These are phyloP conservation scores for Heliconius hewitsoni DNA, from an alignment of 1,140 invertebrate genomes.

Conservation along the genomic window DNA sequence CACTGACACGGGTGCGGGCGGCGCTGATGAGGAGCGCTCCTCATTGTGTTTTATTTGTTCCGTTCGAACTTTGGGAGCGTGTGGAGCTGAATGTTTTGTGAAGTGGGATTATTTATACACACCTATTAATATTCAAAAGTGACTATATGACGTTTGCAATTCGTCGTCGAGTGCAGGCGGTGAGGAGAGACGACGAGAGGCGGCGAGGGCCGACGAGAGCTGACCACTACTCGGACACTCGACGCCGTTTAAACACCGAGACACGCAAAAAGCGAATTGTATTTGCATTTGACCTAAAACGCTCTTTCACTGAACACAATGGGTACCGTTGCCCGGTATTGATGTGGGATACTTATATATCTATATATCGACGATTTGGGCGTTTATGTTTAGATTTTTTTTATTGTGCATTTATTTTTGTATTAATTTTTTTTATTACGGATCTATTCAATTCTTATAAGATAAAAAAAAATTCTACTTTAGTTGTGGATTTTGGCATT, in stretches of 20 bases:
- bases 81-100: constrained; percentile 54
- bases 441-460: no score
- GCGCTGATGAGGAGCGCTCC: constrained; percentile 1
- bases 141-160: constrained; percentile 71
- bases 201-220: constrained; percentile 48
- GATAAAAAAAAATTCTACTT: no score
- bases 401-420: no score
- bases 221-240: constrained; percentile 22
- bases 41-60: constrained; percentile 20
- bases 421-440: no score
- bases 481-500: no score
- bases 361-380: not conserved
- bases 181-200: not conserved
- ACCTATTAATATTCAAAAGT: constrained; percentile 75
- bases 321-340: not conserved
- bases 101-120: constrained; percentile 62
- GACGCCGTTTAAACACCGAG: constrained; percentile 50
- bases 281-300: constrained; percentile 75
- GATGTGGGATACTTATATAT: not conserved
- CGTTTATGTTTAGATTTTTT: not conserved
- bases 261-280: constrained; percentile 70
- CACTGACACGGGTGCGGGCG: constrained; percentile 1
- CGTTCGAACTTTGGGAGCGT: constrained; percentile 51
- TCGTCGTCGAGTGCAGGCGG: constrained; percentile 54
- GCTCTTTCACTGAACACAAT: constrained; percentile 51